These are phyloP conservation scores for Morpho achilles DNA, from an alignment of 2,888 invertebrate genomes.

Conservation along the genomic window DNA sequence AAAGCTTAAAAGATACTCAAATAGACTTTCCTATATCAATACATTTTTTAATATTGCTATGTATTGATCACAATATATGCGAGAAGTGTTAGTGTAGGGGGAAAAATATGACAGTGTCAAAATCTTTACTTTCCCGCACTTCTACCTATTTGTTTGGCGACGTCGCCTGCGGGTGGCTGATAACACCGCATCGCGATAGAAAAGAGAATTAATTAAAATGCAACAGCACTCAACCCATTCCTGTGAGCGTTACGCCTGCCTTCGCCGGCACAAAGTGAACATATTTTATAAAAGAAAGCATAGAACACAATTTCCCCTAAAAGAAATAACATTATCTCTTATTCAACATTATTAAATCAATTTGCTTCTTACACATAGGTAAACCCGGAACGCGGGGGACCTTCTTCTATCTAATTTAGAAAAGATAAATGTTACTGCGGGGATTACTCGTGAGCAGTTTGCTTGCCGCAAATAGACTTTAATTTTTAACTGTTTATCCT, in stretches of 20 bases:
- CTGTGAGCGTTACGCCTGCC: slow-evolving; percentile 55
- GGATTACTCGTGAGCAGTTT: slow-evolving; percentile 26
- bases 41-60: too few species aligned
- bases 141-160: slow-evolving; percentile 67
- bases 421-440: slow-evolving; percentile 27
- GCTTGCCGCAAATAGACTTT: slow-evolving; percentile 25
- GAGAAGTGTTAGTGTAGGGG: slow-evolving; percentile 35
- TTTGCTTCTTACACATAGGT: slow-evolving; percentile 26
- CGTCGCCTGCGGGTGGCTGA: slow-evolving; percentile 66
- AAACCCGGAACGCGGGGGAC: slow-evolving; percentile 20
- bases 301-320: slow-evolving; percentile 10
- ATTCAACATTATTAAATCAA: slow-evolving; percentile 26
- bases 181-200: slow-evolving; percentile 74
- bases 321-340: slow-evolving; percentile 22
- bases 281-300: slow-evolving; percentile 39
- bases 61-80: slow-evolving; percentile 5
- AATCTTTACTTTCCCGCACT: slow-evolving; percentile 54
- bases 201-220: slow-evolving; percentile 78
- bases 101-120: slow-evolving; percentile 57
- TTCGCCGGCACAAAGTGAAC: slow-evolving; percentile 35
- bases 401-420: slow-evolving; percentile 27
- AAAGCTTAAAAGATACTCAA: too few species aligned
- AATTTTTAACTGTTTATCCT: slow-evolving; percentile 29
- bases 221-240: slow-evolving; percentile 72
- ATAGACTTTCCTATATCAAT: too few species aligned